Percentiles rank a stretch among this genome's conserved stretches.
These are phyloP conservation scores for Parazoanthus swiftii DNA, from an alignment of 92 coral and sea anemone species.

Conservation along the genomic window DNA sequence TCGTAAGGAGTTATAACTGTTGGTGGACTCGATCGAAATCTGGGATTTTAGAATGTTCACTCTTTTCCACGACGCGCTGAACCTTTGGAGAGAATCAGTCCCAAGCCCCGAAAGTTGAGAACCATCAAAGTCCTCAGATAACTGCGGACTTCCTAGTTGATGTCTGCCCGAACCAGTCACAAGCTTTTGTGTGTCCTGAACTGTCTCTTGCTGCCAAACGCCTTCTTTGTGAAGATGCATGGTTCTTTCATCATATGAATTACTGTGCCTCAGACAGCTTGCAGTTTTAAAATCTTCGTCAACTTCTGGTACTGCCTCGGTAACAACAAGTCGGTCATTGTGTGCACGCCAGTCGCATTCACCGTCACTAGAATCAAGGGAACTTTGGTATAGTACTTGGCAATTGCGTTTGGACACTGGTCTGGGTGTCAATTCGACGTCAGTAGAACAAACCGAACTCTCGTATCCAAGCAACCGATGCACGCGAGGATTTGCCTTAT, in stretches of 20 bases:
- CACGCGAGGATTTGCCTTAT: neutral
- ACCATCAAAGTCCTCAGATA: neutral
- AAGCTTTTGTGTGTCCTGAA: neutral
- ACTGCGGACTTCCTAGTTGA: neutral
- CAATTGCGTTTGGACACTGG: neutral
- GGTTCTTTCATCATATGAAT: neutral
- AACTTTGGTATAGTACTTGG: constrained; percentile 13
- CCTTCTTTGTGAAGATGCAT: neutral
- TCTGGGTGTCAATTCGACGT: neutral
- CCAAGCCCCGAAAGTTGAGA: neutral
- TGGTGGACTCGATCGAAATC: constrained; percentile 8
- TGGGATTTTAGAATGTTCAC: neutral
- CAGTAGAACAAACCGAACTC: constrained; percentile 22
- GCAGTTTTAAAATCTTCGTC: neutral
- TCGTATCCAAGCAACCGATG: constrained; percentile 11
- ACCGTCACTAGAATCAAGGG: constrained; percentile 17
- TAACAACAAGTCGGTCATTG: neutral
- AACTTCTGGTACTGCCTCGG: neutral
- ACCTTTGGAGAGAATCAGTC: neutral
- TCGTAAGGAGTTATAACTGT: constrained; percentile 22
- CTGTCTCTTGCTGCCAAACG: neutral
- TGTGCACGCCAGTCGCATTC: neutral
- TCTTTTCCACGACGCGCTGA: neutral
- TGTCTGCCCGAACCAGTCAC: no score
- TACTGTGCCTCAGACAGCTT: neutral